Conservation (phyloP, 2,888 invertebrate species). For the Caenorhabditis japonica region DNA sequence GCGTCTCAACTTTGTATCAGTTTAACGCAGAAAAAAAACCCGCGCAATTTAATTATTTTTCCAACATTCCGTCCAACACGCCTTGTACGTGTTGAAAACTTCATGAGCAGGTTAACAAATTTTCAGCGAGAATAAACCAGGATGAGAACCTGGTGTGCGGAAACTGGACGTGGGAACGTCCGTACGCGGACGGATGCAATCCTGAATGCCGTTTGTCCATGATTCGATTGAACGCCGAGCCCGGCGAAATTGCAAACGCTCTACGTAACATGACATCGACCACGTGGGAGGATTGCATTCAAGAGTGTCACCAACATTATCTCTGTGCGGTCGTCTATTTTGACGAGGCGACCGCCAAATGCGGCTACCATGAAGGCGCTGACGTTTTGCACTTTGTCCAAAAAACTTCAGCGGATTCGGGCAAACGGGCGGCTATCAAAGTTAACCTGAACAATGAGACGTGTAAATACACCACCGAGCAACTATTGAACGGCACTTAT, state of each 20-base stretch:
- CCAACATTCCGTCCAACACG: too few relatives aligned
- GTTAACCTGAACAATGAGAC: constrained; percentile 4
- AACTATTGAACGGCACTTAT: constrained; percentile 16
- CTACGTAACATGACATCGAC: too few relatives aligned
- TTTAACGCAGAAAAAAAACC: too few relatives aligned
- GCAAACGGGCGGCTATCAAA: constrained; percentile 11
- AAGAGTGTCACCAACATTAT: neutral
- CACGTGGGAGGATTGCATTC: constrained; percentile 12
- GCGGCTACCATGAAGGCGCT: neutral
- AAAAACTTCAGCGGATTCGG: constrained; percentile 1
- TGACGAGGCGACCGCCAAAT: neutral
- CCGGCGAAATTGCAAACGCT: too few relatives aligned
- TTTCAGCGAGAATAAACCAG: too few relatives aligned
- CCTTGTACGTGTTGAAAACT: too few relatives aligned
- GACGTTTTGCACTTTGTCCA: neutral
- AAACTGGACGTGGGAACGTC: constrained; percentile 19
- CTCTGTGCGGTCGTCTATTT: neutral
- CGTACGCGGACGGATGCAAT: constrained; percentile 13
- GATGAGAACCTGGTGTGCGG: too few relatives aligned
- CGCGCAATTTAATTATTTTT: too few relatives aligned
- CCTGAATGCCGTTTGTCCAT: constrained; percentile 13
- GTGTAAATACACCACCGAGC: constrained; percentile 9
- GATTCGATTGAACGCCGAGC: constrained; percentile 11
- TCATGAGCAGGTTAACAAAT: too few relatives aligned
- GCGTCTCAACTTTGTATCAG: too few relatives aligned